phyloP scores from a whole-genome alignment of 2,797 vertebrate genomes.

The Amazona ochrocephala region DNA sequence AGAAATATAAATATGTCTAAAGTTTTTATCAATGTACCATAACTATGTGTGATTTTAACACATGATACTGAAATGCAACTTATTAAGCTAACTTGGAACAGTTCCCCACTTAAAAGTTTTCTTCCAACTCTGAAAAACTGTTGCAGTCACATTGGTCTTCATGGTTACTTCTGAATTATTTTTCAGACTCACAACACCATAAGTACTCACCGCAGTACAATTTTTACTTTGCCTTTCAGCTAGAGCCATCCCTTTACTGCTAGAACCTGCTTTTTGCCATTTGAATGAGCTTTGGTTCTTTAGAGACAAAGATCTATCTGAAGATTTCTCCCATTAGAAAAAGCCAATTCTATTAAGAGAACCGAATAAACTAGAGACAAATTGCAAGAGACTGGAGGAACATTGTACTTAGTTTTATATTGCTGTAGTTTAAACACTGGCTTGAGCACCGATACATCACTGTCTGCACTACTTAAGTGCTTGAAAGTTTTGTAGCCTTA shows the following conservation, averaged over 20 bases:
- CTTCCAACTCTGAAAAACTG: not conserved
- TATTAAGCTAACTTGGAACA: not conserved
- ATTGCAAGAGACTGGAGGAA: not conserved
- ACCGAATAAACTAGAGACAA: conserved; percentile 26
- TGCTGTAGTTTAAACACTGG: not conserved
- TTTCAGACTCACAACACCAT: not conserved
- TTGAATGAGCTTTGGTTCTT: not conserved
- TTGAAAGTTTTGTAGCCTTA: not conserved
- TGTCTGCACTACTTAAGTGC: not conserved
- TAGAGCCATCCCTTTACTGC: not conserved
- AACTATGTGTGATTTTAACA: not conserved
- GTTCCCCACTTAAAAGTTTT: not conserved
- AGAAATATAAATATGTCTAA: not conserved
- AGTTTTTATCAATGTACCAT: not conserved
- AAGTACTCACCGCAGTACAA: not conserved
- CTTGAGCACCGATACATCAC: not conserved
- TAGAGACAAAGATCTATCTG: not conserved
- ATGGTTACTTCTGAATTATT: not conserved
- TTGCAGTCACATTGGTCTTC: not conserved
- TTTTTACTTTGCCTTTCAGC: not conserved
- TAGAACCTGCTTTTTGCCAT: not conserved
- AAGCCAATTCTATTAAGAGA: not conserved
- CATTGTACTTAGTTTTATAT: not conserved
- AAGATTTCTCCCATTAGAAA: not conserved
- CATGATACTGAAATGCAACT: not conserved